Evolutionary conservation across 2,113 vertebrate species (phyloP).

Genomic region (Herpailurus yagouaroundi): DNA sequence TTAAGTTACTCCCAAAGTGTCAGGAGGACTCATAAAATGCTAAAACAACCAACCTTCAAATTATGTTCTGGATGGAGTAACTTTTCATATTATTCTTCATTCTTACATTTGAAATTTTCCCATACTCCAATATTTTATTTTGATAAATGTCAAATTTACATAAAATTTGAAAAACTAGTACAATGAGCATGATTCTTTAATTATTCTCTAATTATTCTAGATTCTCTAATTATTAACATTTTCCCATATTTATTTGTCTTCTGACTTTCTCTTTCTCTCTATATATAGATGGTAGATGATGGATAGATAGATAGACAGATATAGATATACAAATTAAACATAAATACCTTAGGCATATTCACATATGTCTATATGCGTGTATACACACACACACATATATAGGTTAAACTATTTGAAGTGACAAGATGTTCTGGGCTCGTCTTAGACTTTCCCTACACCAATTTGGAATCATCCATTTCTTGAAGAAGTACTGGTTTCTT

Average conservation of each 20-base stretch:
- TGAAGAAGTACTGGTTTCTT: neutral
- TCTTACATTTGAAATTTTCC: neutral
- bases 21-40: neutral
- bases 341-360: neutral
- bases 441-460: neutral
- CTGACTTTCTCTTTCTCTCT: neutral
- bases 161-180: neutral
- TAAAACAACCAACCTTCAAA: neutral
- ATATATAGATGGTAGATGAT: neutral
- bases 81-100: neutral
- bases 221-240: neutral
- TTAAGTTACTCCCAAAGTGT: neutral
- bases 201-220: neutral
- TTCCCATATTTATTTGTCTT: neutral
- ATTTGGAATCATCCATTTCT: neutral
- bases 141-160: neutral
- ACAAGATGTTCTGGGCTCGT: neutral
- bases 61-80: neutral
- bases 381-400: neutral
- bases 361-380: neutral
- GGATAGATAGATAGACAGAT: neutral
- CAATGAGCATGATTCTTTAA: neutral
- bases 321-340: neutral
- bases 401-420: neutral
- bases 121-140: constrained; percentile 1